A percentile compares a stretch with the other conserved stretches of the same genome.
These are phyloP conservation scores for Holothuria leucospilota DNA, from an alignment of 53 echinoderm and acorn worm species.

Conservation along the genomic window DNA sequence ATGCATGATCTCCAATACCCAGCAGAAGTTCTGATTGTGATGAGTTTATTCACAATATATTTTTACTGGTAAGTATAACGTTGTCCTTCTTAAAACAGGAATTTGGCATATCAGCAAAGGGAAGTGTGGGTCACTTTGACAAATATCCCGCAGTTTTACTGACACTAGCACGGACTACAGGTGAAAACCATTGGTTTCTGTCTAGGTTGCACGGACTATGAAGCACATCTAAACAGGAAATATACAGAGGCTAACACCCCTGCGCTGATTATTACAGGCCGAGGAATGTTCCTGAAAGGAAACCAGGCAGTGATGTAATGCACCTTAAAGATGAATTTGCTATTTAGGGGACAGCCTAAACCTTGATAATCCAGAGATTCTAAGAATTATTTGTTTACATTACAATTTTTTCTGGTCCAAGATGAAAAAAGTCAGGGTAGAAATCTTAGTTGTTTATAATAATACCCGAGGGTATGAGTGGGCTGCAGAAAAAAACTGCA, in stretches of 20 bases:
- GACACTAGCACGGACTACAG: neutral
- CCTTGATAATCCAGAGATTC: too few relatives aligned
- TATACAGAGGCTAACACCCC: constrained; percentile 1
- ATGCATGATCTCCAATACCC: too few relatives aligned
- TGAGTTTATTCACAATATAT: too few relatives aligned
- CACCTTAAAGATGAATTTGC: constrained; percentile 8
- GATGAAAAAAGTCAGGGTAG: too few relatives aligned
- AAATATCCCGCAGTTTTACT: constrained; percentile 1
- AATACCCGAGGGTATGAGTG: too few relatives aligned
- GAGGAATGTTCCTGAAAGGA: constrained; percentile 20
- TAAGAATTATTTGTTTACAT: too few relatives aligned
- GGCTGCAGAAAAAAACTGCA: too few relatives aligned
- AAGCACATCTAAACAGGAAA: constrained; percentile 6
- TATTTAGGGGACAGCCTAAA: neutral
- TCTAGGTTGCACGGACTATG: neutral
- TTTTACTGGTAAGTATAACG: too few relatives aligned
- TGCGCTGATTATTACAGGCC: neutral
- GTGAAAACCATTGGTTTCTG: constrained; percentile 13
- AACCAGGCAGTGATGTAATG: neutral
- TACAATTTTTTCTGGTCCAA: too few relatives aligned
- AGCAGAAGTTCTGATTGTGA: too few relatives aligned
- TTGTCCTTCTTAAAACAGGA: too few relatives aligned
- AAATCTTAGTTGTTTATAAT: too few relatives aligned
- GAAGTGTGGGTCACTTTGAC: constrained; percentile 26
- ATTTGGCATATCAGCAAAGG: neutral